Evolutionary conservation across 2,113 vertebrate species (phyloP).

Genomic region (Stictonetta naevosa): DNA sequence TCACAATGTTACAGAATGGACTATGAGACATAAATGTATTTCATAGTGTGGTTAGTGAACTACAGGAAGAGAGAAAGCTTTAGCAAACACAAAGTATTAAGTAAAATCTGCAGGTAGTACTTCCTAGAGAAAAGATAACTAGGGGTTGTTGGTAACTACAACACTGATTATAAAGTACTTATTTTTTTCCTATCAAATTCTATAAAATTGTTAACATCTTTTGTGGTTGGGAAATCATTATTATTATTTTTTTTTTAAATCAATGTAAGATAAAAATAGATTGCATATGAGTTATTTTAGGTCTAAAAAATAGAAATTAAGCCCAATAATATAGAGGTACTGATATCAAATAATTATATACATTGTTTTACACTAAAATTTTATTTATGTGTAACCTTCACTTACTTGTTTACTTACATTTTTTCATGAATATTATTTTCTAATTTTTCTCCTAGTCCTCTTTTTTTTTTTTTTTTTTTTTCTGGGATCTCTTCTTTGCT

Average conservation of each 20-base stretch:
- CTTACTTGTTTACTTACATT: too few relatives aligned
- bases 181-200: background rate
- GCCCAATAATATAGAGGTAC: background rate
- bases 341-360: too few relatives aligned
- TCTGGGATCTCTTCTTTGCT: background rate
- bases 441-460: too few relatives aligned
- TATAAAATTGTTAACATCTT: background rate
- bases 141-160: background rate
- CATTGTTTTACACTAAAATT: too few relatives aligned
- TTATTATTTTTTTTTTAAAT: background rate
- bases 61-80: background rate
- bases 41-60: background rate
- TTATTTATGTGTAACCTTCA: too few relatives aligned
- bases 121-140: background rate
- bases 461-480: background rate
- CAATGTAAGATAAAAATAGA: background rate
- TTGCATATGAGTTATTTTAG: background rate
- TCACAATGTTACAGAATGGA: background rate
- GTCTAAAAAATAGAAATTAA: background rate
- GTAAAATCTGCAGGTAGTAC: background rate
- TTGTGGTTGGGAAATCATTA: background rate
- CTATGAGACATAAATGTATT: background rate
- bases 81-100: too few relatives aligned
- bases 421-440: too few relatives aligned
- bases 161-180: background rate